Percentiles rank a stretch among this genome's conserved stretches.
Conservation (phyloP, 37 sponge, comb jelly and placozoan genomes). For the Aplysina aerophoba region DNA sequence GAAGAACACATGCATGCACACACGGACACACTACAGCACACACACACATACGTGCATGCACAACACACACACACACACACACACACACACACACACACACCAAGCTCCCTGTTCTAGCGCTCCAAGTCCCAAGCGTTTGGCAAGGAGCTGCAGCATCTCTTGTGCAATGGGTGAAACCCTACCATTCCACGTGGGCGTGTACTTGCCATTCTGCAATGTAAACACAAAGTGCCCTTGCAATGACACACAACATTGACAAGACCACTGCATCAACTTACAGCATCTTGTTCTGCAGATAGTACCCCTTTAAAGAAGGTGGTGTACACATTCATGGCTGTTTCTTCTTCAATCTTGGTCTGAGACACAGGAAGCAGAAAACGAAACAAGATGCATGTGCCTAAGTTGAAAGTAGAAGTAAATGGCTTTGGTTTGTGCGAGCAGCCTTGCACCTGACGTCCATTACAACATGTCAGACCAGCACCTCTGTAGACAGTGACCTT, state of each 20-base stretch:
- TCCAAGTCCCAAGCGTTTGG: not conserved
- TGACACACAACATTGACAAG: too few species aligned
- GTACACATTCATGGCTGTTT: constrained; percentile 1
- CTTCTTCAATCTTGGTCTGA: not conserved
- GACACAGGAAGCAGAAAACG: too few species aligned
- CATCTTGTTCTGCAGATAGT: not conserved
- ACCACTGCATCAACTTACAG: not conserved
- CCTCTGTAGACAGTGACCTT: too few species aligned
- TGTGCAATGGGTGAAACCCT: constrained; percentile 10
- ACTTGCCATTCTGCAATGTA: not conserved
- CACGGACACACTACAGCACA: too few species aligned
- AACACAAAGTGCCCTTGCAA: not conserved
- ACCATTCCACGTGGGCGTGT: not conserved
- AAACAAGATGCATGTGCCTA: too few species aligned
- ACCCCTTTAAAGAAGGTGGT: not conserved
- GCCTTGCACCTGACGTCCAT: too few species aligned
- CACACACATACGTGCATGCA: too few species aligned
- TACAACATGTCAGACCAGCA: too few species aligned
- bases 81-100: not conserved
- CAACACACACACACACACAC: too few species aligned
- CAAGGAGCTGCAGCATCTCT: not conserved
- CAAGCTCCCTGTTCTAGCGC: constrained; percentile 2
- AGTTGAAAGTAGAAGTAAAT: too few species aligned
- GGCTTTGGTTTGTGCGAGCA: too few species aligned
- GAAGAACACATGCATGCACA: too few species aligned